Conservation (phyloP, 2,797 vertebrate genomes). For the Enteromius treurensis region DNA sequence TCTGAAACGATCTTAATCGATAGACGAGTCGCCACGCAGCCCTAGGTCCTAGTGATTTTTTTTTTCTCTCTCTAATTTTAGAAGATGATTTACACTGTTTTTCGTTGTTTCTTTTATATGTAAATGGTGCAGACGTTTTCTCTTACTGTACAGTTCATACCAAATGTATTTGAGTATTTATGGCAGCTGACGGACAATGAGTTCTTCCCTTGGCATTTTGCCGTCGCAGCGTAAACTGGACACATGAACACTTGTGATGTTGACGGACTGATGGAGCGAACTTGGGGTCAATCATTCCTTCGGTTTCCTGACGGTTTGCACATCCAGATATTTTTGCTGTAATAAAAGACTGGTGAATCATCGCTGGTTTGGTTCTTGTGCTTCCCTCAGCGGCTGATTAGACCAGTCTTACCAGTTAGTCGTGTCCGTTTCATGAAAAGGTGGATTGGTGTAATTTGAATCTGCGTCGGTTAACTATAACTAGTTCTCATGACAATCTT, state of each 20-base stretch:
- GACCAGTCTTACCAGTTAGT: background rate
- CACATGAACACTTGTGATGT: conserved; percentile 20
- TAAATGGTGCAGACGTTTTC: conserved; percentile 57
- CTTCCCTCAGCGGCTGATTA: background rate
- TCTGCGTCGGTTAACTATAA: background rate
- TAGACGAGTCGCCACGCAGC: background rate
- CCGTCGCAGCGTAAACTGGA: conserved; percentile 57
- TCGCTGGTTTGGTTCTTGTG: background rate
- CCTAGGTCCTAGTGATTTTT: background rate
- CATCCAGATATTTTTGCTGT: conserved; percentile 65
- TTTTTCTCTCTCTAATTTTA: conserved; percentile 41
- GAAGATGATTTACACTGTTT: conserved; percentile 50
- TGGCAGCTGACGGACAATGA: conserved; percentile 56
- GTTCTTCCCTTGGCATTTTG: conserved; percentile 57
- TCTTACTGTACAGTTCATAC: conserved; percentile 62
- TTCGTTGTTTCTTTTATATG: conserved; percentile 55
- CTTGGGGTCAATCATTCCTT: conserved; percentile 48
- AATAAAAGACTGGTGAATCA: conserved; percentile 60
- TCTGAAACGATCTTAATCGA: too few species aligned
- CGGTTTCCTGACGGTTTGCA: conserved; percentile 48
- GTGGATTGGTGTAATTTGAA: background rate
- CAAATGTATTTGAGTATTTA: conserved; percentile 63
- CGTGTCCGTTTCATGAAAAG: background rate
- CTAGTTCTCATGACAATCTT: background rate
- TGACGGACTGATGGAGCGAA: background rate